Percentiles rank a stretch among this genome's conserved stretches.
phyloP scores from a whole-genome alignment of 2,797 vertebrate species.

The Iguana delicatissima region DNA sequence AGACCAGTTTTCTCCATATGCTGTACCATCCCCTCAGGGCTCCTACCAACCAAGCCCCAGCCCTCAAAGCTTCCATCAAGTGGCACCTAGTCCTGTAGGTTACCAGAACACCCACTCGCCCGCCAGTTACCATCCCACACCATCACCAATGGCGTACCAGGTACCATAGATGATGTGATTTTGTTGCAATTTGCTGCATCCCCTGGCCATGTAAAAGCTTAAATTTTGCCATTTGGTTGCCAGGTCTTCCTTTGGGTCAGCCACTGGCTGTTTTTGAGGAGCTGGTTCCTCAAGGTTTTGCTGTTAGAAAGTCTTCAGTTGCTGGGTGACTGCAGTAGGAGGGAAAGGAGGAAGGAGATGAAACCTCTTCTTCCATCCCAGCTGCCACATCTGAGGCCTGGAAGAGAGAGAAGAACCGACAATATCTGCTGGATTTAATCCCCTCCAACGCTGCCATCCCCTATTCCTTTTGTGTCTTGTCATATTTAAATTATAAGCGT shows the following conservation, averaged over 20 bases:
- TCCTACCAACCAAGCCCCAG: constrained; percentile 96
- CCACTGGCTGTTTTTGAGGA: neutral
- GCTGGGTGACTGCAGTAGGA: neutral
- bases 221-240: neutral
- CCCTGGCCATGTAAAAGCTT: neutral
- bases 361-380: too few species aligned
- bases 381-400: too few species aligned
- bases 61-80: constrained; percentile 96
- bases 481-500: too few species aligned
- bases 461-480: too few species aligned
- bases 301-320: neutral
- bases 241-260: neutral
- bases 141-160: constrained; percentile 96
- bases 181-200: neutral
- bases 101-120: constrained; percentile 96
- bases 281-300: neutral
- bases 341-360: neutral
- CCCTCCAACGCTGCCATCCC: too few species aligned
- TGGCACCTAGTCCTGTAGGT: constrained; percentile 93
- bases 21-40: constrained; percentile 93
- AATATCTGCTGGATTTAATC: too few species aligned
- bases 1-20: constrained; percentile 95
- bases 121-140: constrained; percentile 94
- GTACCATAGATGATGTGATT: constrained; percentile 67
- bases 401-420: too few species aligned